Percentiles rank a stretch among this genome's conserved stretches.
phyloP scores from a whole-genome alignment of 23 tunicate genomes.

The Trididemnum nubilum region DNA sequence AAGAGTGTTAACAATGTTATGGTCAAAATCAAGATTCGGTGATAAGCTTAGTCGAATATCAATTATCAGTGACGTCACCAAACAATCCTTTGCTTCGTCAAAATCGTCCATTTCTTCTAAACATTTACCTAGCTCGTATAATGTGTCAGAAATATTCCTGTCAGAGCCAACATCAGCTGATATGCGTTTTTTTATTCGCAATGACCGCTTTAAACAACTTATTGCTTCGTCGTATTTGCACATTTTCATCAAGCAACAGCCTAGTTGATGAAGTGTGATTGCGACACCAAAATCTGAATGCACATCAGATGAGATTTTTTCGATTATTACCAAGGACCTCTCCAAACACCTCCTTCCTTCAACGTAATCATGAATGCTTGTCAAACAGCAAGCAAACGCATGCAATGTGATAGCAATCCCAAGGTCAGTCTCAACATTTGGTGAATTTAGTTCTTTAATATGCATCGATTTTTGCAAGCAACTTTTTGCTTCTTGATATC shows the following conservation, averaged over 20 bases:
- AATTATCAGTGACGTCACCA: too few relatives aligned
- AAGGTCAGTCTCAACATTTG: background rate
- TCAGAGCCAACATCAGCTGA: background rate
- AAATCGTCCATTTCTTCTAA: too few relatives aligned
- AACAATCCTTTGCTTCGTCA: too few relatives aligned
- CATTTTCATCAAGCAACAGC: background rate
- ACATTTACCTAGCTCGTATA: too few relatives aligned
- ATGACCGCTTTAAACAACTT: background rate
- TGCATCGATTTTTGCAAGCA: background rate
- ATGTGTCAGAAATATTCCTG: background rate
- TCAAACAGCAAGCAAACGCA: background rate
- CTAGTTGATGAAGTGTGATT: background rate
- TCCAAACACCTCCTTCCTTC: background rate
- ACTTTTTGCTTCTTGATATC: background rate
- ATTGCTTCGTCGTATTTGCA: background rate
- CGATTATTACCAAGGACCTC: background rate
- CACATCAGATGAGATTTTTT: background rate
- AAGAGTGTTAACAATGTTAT: too few relatives aligned
- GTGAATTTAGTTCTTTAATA: background rate
- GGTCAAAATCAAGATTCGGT: too few relatives aligned
- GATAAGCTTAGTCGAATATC: too few relatives aligned
- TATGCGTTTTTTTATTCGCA: background rate
- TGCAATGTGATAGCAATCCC: background rate
- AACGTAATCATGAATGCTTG: background rate
- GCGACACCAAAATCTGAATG: background rate